These are phyloP conservation scores for Nemoura dubitans DNA, from an alignment of 2,888 invertebrate species.

Conservation along the genomic window DNA sequence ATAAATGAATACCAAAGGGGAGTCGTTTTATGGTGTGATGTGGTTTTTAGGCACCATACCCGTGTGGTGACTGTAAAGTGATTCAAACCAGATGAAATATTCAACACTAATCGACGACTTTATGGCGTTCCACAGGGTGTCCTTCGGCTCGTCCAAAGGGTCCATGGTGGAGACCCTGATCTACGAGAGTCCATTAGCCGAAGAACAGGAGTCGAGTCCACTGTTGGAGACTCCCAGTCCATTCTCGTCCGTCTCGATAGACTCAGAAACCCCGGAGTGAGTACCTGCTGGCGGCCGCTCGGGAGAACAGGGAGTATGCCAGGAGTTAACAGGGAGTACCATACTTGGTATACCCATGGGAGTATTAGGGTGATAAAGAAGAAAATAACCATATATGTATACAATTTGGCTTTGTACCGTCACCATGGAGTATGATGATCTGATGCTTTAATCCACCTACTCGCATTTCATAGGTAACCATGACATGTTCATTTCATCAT, in stretches of 20 bases:
- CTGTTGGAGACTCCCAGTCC: conserved; percentile 49
- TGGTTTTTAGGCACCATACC: too few relatives aligned
- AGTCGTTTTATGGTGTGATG: too few relatives aligned
- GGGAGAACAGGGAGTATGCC: background rate
- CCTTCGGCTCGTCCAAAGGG: conserved; percentile 92
- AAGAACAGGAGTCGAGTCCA: conserved; percentile 75
- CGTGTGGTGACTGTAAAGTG: too few relatives aligned
- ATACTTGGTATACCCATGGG: too few relatives aligned
- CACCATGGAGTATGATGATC: too few relatives aligned
- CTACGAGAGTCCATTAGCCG: conserved; percentile 84
- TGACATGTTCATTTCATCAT: too few relatives aligned
- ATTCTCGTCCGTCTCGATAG: conserved; percentile 47
- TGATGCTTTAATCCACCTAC: too few relatives aligned
- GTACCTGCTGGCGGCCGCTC: conserved; percentile 27
- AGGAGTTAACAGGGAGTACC: background rate
- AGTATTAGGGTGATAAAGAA: too few relatives aligned
- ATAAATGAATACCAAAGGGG: too few relatives aligned
- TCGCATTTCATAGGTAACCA: too few relatives aligned
- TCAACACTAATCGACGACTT: background rate
- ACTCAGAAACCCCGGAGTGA: conserved; percentile 50
- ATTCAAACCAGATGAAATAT: background rate
- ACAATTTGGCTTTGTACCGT: too few relatives aligned
- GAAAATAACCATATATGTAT: background rate
- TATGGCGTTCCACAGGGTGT: conserved; percentile 73
- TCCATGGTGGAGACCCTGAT: conserved; percentile 95